Conservation (phyloP, 2,113 vertebrate genomes). For the Clarias macrocephalus region DNA sequence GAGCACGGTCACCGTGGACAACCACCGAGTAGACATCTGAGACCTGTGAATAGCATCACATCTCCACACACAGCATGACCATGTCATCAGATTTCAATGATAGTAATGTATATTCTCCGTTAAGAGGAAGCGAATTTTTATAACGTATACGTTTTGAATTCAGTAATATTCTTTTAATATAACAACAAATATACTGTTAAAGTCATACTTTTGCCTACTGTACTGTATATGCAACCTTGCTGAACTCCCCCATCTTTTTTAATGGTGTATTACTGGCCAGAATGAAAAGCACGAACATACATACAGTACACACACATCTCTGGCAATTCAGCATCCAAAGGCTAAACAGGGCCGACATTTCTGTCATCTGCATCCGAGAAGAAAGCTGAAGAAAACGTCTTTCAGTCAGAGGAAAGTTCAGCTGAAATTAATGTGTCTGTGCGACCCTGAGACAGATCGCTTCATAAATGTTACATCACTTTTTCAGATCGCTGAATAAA, state of each 20-base stretch:
- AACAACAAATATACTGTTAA: background rate
- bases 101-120: no score
- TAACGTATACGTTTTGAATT: no score
- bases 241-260: conserved; percentile 21
- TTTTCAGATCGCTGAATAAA: conserved; percentile 69
- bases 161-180: no score
- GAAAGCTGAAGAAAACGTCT: conserved; percentile 26
- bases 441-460: conserved; percentile 61
- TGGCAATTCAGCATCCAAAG: background rate
- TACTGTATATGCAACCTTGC: conserved; percentile 43
- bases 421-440: conserved; percentile 46
- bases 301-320: conserved; percentile 15
- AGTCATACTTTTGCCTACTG: conserved; percentile 33
- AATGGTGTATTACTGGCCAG: conserved; percentile 16
- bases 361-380: conserved; percentile 10
- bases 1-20: conserved; percentile 46
- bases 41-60: conserved; percentile 14
- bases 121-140: no score
- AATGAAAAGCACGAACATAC: conserved; percentile 14
- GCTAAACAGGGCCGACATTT: conserved; percentile 18
- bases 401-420: conserved; percentile 32
- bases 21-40: conserved; percentile 55
- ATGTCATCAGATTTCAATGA: no score
- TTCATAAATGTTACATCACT: conserved; percentile 69
- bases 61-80: background rate